Evolutionary conservation across 2,888 invertebrate species (phyloP).

Genomic region (Habroteleia sp.): DNA sequence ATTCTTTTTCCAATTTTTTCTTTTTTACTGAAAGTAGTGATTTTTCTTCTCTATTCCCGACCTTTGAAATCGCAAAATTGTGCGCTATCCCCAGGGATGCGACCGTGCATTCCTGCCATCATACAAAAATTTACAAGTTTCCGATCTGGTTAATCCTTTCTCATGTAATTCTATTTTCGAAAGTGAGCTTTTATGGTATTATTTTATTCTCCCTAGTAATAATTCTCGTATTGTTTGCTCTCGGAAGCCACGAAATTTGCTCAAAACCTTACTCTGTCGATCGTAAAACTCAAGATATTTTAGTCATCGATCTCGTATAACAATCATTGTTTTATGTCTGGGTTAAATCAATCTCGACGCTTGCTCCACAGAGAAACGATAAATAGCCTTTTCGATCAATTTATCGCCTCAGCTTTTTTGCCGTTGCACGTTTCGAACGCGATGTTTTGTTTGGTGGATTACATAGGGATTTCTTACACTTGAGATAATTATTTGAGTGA

Average conservation of each 20-base stretch:
- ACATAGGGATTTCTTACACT: constrained; percentile 44
- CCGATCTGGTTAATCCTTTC: constrained; percentile 44
- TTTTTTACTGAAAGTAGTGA: too few relatives aligned
- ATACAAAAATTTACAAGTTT: constrained; percentile 41
- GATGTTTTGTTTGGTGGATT: constrained; percentile 28
- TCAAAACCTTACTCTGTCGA: too few relatives aligned
- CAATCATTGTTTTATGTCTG: constrained; percentile 9
- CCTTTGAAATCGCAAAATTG: constrained; percentile 11
- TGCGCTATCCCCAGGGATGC: not conserved
- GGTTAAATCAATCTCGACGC: constrained; percentile 31
- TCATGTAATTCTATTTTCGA: constrained; percentile 37
- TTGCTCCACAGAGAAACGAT: constrained; percentile 19
- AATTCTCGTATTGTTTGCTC: constrained; percentile 10
- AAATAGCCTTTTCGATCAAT: constrained; percentile 42
- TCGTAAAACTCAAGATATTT: constrained; percentile 2
- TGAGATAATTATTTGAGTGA: constrained; percentile 43
- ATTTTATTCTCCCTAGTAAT: constrained; percentile 5
- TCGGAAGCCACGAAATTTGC: constrained; percentile 12
- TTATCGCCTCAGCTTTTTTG: constrained; percentile 21
- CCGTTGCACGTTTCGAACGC: not conserved
- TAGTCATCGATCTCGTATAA: constrained; percentile 17
- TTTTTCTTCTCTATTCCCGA: too few relatives aligned
- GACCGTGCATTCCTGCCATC: constrained; percentile 3
- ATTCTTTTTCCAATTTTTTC: constrained; percentile 12
- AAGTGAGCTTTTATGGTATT: constrained; percentile 26